Conservation (phyloP, 2,113 vertebrate genomes). For the Neogale vison region DNA sequence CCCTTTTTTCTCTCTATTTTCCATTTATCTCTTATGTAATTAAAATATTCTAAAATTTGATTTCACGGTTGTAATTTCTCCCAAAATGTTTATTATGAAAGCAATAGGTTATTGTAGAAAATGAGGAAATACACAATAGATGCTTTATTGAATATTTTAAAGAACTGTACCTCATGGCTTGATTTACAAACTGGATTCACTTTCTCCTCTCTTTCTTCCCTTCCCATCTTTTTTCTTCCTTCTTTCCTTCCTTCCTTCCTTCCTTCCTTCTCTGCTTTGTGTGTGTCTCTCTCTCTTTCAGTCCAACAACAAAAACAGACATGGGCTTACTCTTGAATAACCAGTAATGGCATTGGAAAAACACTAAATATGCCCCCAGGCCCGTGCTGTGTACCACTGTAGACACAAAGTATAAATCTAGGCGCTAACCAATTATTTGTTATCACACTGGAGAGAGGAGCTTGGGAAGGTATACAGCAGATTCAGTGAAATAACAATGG, state of each 20-base stretch:
- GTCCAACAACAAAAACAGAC: neutral
- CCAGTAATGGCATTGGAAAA: neutral
- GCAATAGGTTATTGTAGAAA: constrained; percentile 11
- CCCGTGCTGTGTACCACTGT: neutral
- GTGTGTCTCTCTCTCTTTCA: neutral
- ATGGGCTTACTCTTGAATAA: constrained; percentile 36
- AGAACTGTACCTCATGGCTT: neutral
- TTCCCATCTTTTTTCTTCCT: neutral
- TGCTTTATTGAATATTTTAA: constrained; percentile 30
- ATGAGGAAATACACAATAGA: neutral
- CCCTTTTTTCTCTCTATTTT: constrained; percentile 23
- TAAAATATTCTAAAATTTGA: constrained; percentile 53
- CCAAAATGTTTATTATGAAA: constrained; percentile 40
- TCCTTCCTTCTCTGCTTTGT: no score
- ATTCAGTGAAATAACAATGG: neutral
- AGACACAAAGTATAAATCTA: neutral
- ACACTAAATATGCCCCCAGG: neutral
- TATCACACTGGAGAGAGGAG: neutral
- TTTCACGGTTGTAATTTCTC: neutral
- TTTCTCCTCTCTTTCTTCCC: neutral
- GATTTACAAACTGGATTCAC: constrained; percentile 10
- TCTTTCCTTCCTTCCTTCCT: no score
- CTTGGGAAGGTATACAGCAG: neutral
- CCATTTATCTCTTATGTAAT: constrained; percentile 18
- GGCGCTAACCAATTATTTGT: neutral